Conservation (phyloP, 2,888 invertebrate species). For the Tuberolachnus salignus region DNA sequence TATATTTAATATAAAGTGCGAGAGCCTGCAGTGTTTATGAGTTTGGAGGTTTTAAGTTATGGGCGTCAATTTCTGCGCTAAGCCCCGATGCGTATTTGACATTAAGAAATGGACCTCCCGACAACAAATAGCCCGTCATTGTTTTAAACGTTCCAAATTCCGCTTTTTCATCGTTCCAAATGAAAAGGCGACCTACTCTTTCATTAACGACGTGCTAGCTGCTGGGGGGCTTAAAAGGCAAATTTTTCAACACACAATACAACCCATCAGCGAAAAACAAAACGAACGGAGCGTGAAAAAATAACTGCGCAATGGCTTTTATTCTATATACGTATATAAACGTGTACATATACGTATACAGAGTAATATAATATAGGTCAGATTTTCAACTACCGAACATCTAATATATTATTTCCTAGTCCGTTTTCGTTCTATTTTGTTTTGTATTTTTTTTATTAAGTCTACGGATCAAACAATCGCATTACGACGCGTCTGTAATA, state of each 20-base stretch:
- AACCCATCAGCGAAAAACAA: constrained; percentile 41
- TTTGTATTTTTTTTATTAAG: too few species aligned
- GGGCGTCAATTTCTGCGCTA: constrained; percentile 51
- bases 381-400: neutral
- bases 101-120: constrained; percentile 54
- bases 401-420: neutral
- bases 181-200: constrained; percentile 49
- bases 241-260: constrained; percentile 53
- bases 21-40: constrained; percentile 32
- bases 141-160: constrained; percentile 55
- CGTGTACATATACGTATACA: neutral
- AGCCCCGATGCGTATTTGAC: constrained; percentile 55
- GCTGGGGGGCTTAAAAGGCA: constrained; percentile 44
- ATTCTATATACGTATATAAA: neutral
- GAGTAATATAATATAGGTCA: constrained; percentile 20
- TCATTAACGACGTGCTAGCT: constrained; percentile 45
- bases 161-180: constrained; percentile 51
- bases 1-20: constrained; percentile 41
- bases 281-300: constrained; percentile 45
- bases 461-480: too few species aligned
- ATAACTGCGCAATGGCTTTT: constrained; percentile 24
- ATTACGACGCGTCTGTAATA: too few species aligned
- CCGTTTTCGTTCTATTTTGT: too few species aligned
- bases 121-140: constrained; percentile 53
- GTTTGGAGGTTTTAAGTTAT: constrained; percentile 52